A percentile compares a stretch with the other conserved stretches of the same genome.
Conservation (phyloP, 2,797 vertebrate species). For the Danio choprae region DNA sequence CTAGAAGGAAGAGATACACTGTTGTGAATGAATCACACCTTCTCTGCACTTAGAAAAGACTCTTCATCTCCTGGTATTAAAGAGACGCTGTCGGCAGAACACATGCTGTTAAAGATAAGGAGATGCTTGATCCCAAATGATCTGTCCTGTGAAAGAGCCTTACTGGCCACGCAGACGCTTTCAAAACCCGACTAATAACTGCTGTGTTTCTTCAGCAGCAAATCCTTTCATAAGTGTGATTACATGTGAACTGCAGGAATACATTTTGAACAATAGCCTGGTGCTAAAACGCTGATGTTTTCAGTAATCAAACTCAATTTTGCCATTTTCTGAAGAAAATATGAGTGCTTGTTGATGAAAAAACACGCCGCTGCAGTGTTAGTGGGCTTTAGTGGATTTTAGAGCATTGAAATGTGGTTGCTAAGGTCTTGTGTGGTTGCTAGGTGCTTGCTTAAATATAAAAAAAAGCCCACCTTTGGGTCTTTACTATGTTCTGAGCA, state of each 20-base stretch:
- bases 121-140: conserved; percentile 4
- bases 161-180: conserved; percentile 4
- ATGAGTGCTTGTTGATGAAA: background rate
- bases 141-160: conserved; percentile 22
- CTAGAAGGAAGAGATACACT: background rate
- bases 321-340: background rate
- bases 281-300: background rate
- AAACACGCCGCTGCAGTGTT: background rate
- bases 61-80: background rate
- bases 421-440: background rate
- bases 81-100: conserved; percentile 8
- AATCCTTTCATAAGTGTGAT: background rate
- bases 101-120: conserved; percentile 33
- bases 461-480: background rate
- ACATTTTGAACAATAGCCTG: background rate
- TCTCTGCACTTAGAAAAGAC: background rate
- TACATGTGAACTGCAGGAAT: background rate
- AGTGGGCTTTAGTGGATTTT: background rate
- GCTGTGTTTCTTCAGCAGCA: background rate
- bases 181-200: background rate
- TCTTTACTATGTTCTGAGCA: background rate
- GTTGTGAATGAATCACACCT: background rate
- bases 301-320: conserved; percentile 1
- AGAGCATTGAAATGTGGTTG: background rate
- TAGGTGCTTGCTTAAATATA: background rate